phyloP scores from a whole-genome alignment of 2,888 invertebrate genomes.

The Drosophila eohydei region DNA sequence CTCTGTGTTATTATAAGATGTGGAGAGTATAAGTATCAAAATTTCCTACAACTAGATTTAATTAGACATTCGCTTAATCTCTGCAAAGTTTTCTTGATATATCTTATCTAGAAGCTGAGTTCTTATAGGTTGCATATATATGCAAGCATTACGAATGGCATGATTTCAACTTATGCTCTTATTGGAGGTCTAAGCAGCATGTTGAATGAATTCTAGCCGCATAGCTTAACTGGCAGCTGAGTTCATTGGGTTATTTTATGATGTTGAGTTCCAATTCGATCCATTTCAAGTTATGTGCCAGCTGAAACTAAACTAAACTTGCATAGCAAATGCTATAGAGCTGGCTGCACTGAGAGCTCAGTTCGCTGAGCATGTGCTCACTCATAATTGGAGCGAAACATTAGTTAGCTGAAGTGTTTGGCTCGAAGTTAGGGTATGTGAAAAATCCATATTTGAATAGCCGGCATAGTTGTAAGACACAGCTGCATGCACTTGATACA shows the following conservation, averaged over 20 bases:
- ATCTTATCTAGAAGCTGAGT: background rate
- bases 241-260: background rate
- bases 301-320: background rate
- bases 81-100: background rate
- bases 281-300: background rate
- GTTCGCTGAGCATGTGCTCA: background rate
- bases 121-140: background rate
- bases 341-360: background rate
- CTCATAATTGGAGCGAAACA: background rate
- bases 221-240: background rate
- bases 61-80: too few species aligned
- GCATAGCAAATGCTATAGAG: background rate
- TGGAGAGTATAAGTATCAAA: too few species aligned
- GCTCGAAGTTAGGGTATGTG: slow-evolving; percentile 4
- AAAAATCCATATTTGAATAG: slow-evolving; percentile 19
- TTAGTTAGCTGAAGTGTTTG: background rate
- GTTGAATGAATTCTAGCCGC: background rate
- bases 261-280: background rate
- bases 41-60: too few species aligned
- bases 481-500: slow-evolving; percentile 54
- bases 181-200: background rate
- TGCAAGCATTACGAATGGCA: background rate
- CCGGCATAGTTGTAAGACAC: slow-evolving; percentile 20
- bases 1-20: background rate
- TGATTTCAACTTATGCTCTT: background rate